phyloP scores from a whole-genome alignment of 1,140 invertebrate species.

The Whitmania pigra region DNA sequence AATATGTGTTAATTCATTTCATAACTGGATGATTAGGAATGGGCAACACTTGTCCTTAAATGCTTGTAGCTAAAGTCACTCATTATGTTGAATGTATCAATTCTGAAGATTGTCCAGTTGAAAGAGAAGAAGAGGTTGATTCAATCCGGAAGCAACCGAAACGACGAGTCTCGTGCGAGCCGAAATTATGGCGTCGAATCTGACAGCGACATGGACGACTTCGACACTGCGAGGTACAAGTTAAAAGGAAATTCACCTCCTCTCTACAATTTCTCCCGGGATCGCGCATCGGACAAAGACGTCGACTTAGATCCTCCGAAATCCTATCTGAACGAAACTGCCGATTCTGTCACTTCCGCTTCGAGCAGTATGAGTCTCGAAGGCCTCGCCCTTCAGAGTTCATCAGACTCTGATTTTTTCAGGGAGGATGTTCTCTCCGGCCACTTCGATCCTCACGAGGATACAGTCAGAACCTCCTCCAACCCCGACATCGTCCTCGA shows the following conservation, averaged over 20 bases:
- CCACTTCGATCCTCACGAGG: too few relatives aligned
- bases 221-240: neutral
- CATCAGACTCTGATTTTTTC: too few relatives aligned
- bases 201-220: slow-evolving; percentile 1
- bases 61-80: too few relatives aligned
- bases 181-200: neutral
- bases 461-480: too few relatives aligned
- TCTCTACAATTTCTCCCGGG: neutral
- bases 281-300: neutral
- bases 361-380: neutral
- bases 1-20: too few relatives aligned
- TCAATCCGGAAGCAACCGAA: neutral
- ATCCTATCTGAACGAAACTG: neutral
- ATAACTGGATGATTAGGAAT: too few relatives aligned
- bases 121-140: neutral
- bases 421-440: too few relatives aligned
- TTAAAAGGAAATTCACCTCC: neutral
- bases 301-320: neutral
- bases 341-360: neutral
- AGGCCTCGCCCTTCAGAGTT: neutral
- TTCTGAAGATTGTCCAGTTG: neutral
- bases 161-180: neutral
- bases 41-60: too few relatives aligned
- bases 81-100: neutral
- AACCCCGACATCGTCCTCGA: too few relatives aligned